phyloP scores from a whole-genome alignment of 2,797 vertebrate species.

The Kryptopterus vitreolus region DNA sequence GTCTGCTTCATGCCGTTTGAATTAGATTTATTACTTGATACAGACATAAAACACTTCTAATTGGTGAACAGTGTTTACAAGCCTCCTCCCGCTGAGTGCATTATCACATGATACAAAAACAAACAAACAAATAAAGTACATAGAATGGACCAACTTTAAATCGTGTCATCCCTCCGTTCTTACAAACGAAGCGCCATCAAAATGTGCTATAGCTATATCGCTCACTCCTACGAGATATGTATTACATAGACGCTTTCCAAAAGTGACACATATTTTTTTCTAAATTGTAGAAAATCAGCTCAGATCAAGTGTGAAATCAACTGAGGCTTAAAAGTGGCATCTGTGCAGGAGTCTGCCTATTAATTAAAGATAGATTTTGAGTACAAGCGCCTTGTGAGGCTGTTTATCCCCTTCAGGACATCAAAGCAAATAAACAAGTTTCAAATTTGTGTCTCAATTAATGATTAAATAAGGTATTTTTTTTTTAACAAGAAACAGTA shows the following conservation, averaged over 20 bases:
- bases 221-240: neutral
- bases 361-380: slow-evolving; percentile 23
- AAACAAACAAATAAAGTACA: neutral
- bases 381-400: neutral
- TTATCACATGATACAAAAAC: too few relatives aligned
- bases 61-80: neutral
- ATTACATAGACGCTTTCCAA: neutral
- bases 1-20: neutral
- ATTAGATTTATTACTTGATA: neutral
- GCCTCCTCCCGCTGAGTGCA: neutral
- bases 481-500: slow-evolving; percentile 27
- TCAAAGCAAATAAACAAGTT: neutral
- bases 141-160: neutral
- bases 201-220: neutral
- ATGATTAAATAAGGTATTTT: slow-evolving; percentile 14
- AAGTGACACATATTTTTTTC: neutral
- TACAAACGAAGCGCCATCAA: neutral
- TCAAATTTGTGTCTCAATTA: slow-evolving; percentile 33
- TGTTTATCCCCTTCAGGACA: slow-evolving; percentile 13
- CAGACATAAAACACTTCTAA: neutral
- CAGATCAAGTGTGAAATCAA: slow-evolving; percentile 24
- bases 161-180: neutral
- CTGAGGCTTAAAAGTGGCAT: slow-evolving; percentile 24
- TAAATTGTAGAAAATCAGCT: neutral
- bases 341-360: neutral